These are phyloP conservation scores for Orchesella flavescens DNA, from an alignment of 2,888 invertebrate genomes.

Conservation along the genomic window DNA sequence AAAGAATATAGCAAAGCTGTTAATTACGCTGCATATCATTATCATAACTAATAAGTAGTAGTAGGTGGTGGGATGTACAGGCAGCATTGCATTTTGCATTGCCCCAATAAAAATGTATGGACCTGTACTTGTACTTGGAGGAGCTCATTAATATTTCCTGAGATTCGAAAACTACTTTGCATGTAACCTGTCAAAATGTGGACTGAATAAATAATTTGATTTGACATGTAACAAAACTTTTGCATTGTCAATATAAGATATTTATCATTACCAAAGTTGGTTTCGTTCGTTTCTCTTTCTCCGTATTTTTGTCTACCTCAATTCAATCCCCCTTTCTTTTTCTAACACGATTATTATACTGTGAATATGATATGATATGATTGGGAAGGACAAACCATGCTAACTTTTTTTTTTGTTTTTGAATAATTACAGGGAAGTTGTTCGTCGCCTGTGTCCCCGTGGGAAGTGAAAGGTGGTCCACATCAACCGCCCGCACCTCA, in stretches of 20 bases:
- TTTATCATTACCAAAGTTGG: slow-evolving; percentile 14
- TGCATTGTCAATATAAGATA: slow-evolving; percentile 49
- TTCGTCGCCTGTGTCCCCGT: slow-evolving; percentile 73
- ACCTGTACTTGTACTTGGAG: too few relatives aligned
- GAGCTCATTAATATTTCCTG: slow-evolving; percentile 52
- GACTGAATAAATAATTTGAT: slow-evolving; percentile 43
- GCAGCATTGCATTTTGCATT: slow-evolving; percentile 30
- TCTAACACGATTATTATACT: not conserved
- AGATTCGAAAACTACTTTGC: slow-evolving; percentile 42
- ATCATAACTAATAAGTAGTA: slow-evolving; percentile 60
- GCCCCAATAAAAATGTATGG: slow-evolving; percentile 15
- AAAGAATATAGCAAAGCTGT: slow-evolving; percentile 32
- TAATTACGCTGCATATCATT: slow-evolving; percentile 60
- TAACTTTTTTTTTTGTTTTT: slow-evolving; percentile 22
- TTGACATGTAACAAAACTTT: slow-evolving; percentile 37
- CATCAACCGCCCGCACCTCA: slow-evolving; percentile 77
- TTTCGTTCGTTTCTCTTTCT: not conserved
- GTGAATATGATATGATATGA: not conserved
- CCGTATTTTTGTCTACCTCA: not conserved
- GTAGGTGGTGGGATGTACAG: too few relatives aligned
- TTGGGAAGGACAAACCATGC: too few relatives aligned
- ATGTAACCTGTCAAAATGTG: slow-evolving; percentile 55
- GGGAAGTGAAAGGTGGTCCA: slow-evolving; percentile 76
- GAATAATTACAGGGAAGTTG: slow-evolving; percentile 70
- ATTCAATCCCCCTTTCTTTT: not conserved